Evolutionary conservation across 1,140 invertebrate species (phyloP), one percentile per base, ranked within the genome.

Genomic region (Zaprionus africanus): DNA sequence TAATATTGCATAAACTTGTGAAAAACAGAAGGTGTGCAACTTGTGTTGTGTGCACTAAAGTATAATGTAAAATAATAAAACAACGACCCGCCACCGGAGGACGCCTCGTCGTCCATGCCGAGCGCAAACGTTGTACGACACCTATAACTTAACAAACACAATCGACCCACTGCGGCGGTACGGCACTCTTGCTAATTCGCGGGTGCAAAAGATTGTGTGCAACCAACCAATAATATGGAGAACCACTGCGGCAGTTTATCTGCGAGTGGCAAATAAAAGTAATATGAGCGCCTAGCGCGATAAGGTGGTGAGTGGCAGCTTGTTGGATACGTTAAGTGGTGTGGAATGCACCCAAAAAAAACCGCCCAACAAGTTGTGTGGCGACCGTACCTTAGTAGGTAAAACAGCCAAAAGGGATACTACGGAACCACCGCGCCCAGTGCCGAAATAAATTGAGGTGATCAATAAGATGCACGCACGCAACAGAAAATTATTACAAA

Each of bases 261-360:
- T 22, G 22, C 38, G 38, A 41, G 38, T 49, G 43, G 11, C n/a
- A 49, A 49, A 22, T 7, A 22, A 19, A 49, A 49, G n/a, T 49
- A 49, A 49, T 19, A 41, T 5, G 15, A 41, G 38, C 38, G 38
- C 38, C 38, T 15, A 41, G 38, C 38, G 15, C 46, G 19, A 54
- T 54, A 54, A 54, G 1, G 51, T 53, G 51, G 51, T 28, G 51
- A n/a, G 51, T 54, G 51, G 51, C 24, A 66, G n/a, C 26, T 17
- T 41, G 15, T 34, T 57, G 54, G 53, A 66, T 43, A 57, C 38
- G 53, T 53, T 46, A 3, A 58, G 26, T 22, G 34, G 51, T 12
- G 34, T 36, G 17, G 46, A 49, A 49, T 49, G 46, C 46, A 49
- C 46, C 1, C 17, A 22, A 49, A 17, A 41, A 22, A 34, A 38